Evolutionary conservation across 2,113 vertebrate species (phyloP).

Genomic region (Melanerpes aurifrons): DNA sequence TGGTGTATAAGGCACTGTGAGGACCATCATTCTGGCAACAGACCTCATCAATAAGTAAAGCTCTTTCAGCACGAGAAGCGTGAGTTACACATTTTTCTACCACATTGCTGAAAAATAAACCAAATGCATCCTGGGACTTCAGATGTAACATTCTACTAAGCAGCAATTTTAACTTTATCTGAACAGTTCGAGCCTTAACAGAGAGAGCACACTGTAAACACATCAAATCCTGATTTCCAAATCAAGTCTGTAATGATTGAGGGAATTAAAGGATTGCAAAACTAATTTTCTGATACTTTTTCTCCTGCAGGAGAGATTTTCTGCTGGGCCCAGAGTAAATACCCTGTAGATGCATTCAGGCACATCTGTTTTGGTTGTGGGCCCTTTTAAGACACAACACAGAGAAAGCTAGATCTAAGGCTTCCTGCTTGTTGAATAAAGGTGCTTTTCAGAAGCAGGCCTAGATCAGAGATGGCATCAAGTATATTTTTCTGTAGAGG

Average conservation of each 20-base stretch:
- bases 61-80: conserved; percentile 94
- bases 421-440: background rate
- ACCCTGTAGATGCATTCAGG: background rate
- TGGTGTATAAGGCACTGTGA: conserved; percentile 99
- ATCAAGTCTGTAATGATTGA: background rate
- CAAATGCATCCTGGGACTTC: background rate
- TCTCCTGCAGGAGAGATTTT: background rate
- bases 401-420: background rate
- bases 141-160: background rate
- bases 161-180: background rate
- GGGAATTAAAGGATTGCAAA: background rate
- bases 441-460: background rate
- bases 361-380: background rate
- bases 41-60: conserved; percentile 94
- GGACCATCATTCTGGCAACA: conserved; percentile 98
- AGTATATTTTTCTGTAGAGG: background rate
- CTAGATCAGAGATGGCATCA: background rate
- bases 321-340: background rate
- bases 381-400: background rate
- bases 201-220: rapidly evolving
- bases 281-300: background rate
- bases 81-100: conserved; percentile 98
- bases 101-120: conserved; percentile 85
- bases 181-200: background rate
- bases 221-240: background rate